These are phyloP conservation scores for Coenonympha glycerion DNA, from an alignment of 2,888 invertebrate species.

Conservation along the genomic window DNA sequence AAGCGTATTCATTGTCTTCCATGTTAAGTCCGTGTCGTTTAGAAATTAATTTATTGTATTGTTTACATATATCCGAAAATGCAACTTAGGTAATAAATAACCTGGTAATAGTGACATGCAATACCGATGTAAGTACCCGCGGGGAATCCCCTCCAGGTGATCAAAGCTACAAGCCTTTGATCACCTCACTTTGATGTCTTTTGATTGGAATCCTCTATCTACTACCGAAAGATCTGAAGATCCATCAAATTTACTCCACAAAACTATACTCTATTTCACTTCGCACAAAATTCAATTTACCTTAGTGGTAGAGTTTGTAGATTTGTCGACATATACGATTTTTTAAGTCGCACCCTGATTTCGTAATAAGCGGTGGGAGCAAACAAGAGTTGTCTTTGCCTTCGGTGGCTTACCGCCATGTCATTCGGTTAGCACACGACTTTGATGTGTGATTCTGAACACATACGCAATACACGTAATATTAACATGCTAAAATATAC, in stretches of 20 bases:
- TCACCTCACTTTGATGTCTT: constrained; percentile 28
- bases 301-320: not conserved
- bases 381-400: constrained; percentile 18
- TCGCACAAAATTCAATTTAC: not conserved
- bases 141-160: constrained; percentile 21
- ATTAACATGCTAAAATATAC: too few species aligned
- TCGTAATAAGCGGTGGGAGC: constrained; percentile 20
- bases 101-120: constrained; percentile 5
- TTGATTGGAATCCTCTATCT: constrained; percentile 19
- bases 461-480: too few species aligned
- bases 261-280: not conserved
- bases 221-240: not conserved
- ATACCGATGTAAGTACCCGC: constrained; percentile 19
- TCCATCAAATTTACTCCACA: not conserved
- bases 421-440: constrained; percentile 7
- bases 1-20: too few species aligned
- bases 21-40: too few species aligned
- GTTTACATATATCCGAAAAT: constrained; percentile 13
- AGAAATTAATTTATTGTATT: too few species aligned
- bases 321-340: constrained; percentile 10
- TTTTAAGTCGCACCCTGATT: constrained; percentile 20
- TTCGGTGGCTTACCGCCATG: not conserved
- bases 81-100: constrained; percentile 11
- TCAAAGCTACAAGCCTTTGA: constrained; percentile 19
- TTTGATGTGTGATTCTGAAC: constrained; percentile 16